A percentile compares a stretch with the other conserved stretches of the same genome.
These are phyloP conservation scores for Dolichotis patagonum DNA, from an alignment of 2,113 vertebrate genomes.

Conservation along the genomic window DNA sequence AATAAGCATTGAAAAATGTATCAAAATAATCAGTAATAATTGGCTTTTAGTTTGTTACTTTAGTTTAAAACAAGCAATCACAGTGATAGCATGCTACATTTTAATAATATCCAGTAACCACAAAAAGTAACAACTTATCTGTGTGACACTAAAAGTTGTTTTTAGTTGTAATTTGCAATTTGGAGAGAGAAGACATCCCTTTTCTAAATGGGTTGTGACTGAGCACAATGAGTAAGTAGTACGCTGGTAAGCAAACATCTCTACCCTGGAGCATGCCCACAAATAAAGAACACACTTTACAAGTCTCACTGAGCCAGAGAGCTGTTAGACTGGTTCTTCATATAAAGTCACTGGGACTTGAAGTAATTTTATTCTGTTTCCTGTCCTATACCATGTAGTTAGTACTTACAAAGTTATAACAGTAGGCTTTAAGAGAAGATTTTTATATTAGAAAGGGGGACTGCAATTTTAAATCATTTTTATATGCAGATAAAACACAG, in stretches of 20 bases:
- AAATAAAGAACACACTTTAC: neutral
- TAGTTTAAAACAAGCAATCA: constrained; percentile 22
- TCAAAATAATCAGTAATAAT: constrained; percentile 16
- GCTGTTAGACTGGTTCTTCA: constrained; percentile 50
- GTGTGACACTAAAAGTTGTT: neutral
- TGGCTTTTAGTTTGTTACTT: constrained; percentile 25
- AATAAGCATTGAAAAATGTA: neutral
- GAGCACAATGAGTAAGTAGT: constrained; percentile 5
- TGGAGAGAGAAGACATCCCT: neutral
- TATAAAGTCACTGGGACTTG: constrained; percentile 35
- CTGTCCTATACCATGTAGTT: neutral
- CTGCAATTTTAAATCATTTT: neutral
- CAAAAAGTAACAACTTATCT: neutral
- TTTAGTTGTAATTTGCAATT: neutral
- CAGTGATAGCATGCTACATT: neutral
- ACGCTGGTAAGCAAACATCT: constrained; percentile 42
- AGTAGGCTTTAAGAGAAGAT: neutral
- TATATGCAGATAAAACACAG: constrained; percentile 15
- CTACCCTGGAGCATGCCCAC: constrained; percentile 23
- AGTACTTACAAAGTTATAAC: neutral
- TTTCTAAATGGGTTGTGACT: constrained; percentile 1
- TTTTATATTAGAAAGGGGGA: neutral
- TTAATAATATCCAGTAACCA: neutral
- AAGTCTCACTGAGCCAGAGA: constrained; percentile 31
- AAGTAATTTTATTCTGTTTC: constrained; percentile 45